A percentile compares a stretch with the other conserved stretches of the same genome.
Evolutionary conservation across 2,113 vertebrate species (phyloP).

Genomic region (Daboia siamensis): DNA sequence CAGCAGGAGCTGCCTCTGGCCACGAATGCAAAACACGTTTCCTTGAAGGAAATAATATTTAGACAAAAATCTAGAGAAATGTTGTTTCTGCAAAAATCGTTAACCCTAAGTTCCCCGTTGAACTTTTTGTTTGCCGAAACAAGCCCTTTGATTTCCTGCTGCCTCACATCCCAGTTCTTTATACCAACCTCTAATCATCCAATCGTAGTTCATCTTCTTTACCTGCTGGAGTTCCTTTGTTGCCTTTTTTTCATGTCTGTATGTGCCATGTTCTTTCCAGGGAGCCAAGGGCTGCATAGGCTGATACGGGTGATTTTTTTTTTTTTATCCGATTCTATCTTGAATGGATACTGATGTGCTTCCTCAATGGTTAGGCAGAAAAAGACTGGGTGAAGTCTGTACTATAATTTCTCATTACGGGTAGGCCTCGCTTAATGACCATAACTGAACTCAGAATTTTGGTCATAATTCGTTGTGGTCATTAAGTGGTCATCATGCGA

Average conservation of each 20-base stretch:
- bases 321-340: background rate
- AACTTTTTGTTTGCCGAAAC: fast-evolving
- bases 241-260: background rate
- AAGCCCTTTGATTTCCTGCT: background rate
- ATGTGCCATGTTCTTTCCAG: background rate
- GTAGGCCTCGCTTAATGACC: background rate
- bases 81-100: background rate
- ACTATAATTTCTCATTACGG: background rate
- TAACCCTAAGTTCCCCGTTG: constrained; percentile 32
- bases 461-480: background rate
- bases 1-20: constrained; percentile 63
- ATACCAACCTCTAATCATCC: background rate
- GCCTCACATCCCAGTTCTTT: fast-evolving
- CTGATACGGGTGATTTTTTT: background rate
- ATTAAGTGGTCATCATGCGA: background rate
- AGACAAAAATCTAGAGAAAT: constrained; percentile 53
- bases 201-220: background rate
- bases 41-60: constrained; percentile 68
- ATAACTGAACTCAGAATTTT: background rate
- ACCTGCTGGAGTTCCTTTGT: too few species aligned
- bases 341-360: background rate
- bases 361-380: background rate
- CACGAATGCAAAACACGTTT: constrained; percentile 67
- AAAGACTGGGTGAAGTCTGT: background rate
- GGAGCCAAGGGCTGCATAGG: background rate